Conservation (phyloP, 2,113 vertebrate genomes). For the Asarcornis scutulata region DNA sequence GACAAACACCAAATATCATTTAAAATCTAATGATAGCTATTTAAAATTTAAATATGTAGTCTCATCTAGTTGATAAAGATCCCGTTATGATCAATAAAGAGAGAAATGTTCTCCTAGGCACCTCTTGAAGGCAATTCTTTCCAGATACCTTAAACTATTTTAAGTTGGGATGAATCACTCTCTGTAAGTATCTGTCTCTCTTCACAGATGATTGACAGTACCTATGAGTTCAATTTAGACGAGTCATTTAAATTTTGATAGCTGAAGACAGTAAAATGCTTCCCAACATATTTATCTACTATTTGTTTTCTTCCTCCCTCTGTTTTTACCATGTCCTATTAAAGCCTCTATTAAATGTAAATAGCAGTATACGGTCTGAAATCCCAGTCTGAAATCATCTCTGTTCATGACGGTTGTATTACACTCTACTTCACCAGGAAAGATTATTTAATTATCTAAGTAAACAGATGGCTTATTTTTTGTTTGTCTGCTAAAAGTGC, state of each 20-base stretch:
- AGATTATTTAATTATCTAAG: background rate
- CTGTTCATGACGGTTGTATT: background rate
- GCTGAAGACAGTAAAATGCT: background rate
- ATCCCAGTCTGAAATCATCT: background rate
- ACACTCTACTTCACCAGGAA: background rate
- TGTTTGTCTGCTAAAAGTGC: background rate
- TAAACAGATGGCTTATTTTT: background rate
- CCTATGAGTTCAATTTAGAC: background rate
- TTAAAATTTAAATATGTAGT: background rate
- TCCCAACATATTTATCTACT: background rate
- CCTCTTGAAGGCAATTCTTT: background rate
- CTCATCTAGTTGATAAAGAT: background rate
- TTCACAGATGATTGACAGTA: background rate
- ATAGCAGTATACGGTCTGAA: fast-evolving
- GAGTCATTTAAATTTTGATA: background rate
- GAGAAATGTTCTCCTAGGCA: background rate
- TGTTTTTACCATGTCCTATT: background rate
- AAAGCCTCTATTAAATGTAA: background rate
- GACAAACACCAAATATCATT: background rate
- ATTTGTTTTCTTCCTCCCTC: background rate
- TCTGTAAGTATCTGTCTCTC: background rate
- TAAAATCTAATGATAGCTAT: background rate
- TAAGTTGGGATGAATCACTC: background rate
- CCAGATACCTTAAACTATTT: background rate
- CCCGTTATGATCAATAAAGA: background rate